phyloP scores from a whole-genome alignment of 2,888 invertebrate genomes.

The Cryptus armator region DNA sequence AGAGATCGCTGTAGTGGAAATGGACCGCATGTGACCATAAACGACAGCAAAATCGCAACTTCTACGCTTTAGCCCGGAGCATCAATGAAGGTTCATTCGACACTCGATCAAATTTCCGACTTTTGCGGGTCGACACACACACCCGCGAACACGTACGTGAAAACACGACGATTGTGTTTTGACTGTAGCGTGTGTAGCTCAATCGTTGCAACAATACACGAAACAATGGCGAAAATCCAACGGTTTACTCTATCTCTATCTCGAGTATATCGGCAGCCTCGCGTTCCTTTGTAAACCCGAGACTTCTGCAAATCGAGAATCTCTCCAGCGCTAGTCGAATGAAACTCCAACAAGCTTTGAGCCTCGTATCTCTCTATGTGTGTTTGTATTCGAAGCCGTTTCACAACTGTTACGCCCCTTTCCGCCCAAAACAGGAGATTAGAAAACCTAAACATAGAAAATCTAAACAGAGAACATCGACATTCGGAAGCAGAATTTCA shows the following conservation, averaged over 20 bases:
- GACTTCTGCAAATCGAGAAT: constrained; percentile 33
- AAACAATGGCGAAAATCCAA: constrained; percentile 32
- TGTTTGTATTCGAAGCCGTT: not conserved
- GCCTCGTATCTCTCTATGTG: not conserved
- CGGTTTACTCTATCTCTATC: constrained; percentile 13
- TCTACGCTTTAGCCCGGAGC: constrained; percentile 28
- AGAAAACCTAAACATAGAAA: not conserved
- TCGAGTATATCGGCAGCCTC: not conserved
- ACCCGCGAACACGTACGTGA: constrained; percentile 12
- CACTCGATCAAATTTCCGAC: constrained; percentile 37
- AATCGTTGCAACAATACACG: constrained; percentile 25
- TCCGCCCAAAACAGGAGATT: not conserved
- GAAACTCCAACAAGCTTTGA: not conserved
- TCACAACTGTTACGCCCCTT: not conserved
- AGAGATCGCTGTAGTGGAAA: not conserved
- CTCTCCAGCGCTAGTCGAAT: not conserved
- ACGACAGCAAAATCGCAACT: constrained; percentile 31
- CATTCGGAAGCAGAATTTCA: too few relatives aligned
- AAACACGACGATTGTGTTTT: not conserved
- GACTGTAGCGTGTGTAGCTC: not conserved
- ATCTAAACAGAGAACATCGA: not conserved
- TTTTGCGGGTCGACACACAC: not conserved
- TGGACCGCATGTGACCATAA: not conserved
- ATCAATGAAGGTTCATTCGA: constrained; percentile 40
- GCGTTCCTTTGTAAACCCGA: constrained; percentile 46